phyloP scores from a whole-genome alignment of 1,140 invertebrate species.

The Orchestia grillus region DNA sequence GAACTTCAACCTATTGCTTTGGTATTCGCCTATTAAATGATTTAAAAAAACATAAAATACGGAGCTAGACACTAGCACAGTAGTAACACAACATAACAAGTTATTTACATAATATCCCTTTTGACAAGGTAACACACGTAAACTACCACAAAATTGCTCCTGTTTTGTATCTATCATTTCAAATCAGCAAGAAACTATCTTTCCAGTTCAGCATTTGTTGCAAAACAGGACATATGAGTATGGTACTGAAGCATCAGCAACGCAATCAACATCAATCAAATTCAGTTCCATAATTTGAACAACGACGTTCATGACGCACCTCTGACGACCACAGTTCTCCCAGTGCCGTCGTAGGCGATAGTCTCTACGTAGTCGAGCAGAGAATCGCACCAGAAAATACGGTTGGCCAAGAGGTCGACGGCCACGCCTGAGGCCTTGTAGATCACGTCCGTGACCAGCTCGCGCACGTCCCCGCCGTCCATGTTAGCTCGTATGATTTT shows the following conservation, averaged over 20 bases:
- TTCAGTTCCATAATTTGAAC: not conserved
- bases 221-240: too few relatives aligned
- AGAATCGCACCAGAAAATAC: constrained; percentile 97
- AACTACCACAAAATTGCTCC: too few relatives aligned
- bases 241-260: not conserved
- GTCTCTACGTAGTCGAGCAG: constrained; percentile 97
- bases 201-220: too few relatives aligned
- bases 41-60: too few relatives aligned
- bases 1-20: too few relatives aligned
- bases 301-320: constrained; percentile 70
- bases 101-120: too few relatives aligned
- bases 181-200: too few relatives aligned
- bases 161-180: too few relatives aligned
- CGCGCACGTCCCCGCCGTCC: constrained; percentile 86
- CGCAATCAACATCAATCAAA: not conserved
- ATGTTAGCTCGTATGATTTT: constrained; percentile 90
- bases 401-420: constrained; percentile 86
- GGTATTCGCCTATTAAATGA: too few relatives aligned
- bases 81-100: too few relatives aligned
- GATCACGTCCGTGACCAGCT: constrained; percentile 90
- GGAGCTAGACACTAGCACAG: too few relatives aligned
- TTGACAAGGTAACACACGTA: too few relatives aligned
- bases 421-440: constrained; percentile 91
- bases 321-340: constrained; percentile 82
- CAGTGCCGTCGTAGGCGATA: constrained; percentile 91